A percentile compares a stretch with the other conserved stretches of the same genome.
Evolutionary conservation across 2,797 vertebrate species (phyloP).

Genomic region (Podargus strigoides): DNA sequence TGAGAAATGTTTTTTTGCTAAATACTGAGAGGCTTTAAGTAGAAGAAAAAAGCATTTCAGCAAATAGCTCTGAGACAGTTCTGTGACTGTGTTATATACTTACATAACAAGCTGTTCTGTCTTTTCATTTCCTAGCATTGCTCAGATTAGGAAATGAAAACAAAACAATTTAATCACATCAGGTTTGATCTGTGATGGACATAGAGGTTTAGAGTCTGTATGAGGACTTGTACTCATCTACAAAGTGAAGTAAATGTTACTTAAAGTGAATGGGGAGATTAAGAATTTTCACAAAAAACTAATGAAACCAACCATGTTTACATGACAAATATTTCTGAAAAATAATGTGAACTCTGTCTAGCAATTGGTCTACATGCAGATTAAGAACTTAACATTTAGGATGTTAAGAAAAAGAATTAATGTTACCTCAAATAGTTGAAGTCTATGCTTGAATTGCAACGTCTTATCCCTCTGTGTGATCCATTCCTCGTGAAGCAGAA

Average conservation of each 20-base stretch:
- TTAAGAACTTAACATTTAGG: not conserved
- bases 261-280: not conserved
- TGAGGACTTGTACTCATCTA: not conserved
- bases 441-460: not conserved
- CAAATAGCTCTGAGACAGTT: not conserved
- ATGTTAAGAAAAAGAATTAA: not conserved
- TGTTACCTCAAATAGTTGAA: not conserved
- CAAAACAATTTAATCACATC: not conserved
- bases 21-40: not conserved
- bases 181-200: not conserved
- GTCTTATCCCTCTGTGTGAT: not conserved
- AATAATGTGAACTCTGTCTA: not conserved
- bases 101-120: not conserved
- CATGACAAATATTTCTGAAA: not conserved
- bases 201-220: not conserved
- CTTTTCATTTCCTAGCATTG: not conserved
- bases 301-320: not conserved
- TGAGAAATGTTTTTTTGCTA: not conserved
- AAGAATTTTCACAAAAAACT: not conserved
- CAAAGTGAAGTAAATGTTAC: not conserved
- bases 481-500: not conserved
- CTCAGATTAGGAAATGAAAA: not conserved
- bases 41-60: not conserved
- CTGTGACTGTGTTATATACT: not conserved
- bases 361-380: not conserved